Conservation (phyloP, 2,797 vertebrate genomes). For the Molothrus ater region DNA sequence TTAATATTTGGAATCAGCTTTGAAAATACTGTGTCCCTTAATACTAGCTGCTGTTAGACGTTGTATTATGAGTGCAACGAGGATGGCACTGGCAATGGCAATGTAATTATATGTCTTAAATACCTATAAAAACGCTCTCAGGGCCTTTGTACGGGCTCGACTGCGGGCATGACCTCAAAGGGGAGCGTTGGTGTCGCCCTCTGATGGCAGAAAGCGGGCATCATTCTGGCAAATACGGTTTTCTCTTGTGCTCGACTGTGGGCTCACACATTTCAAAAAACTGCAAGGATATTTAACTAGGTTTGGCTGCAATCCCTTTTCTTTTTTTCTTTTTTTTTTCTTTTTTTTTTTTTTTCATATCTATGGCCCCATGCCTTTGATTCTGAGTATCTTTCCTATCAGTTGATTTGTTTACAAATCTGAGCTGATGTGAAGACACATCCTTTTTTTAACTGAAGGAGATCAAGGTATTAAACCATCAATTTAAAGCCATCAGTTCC, state of each 20-base stretch:
- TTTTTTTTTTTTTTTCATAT: neutral
- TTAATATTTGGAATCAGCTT: conserved; percentile 49
- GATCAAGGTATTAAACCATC: conserved; percentile 61
- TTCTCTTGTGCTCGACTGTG: neutral
- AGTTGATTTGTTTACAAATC: conserved; percentile 63
- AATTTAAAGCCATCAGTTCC: conserved; percentile 58
- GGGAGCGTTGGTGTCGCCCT: conserved; percentile 50
- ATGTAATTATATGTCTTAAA: conserved; percentile 13
- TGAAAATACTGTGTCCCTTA: conserved; percentile 41
- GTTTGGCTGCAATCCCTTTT: conserved; percentile 8
- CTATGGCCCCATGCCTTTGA: neutral
- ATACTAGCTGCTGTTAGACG: conserved; percentile 10
- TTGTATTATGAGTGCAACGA: conserved; percentile 2
- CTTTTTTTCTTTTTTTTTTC: conserved; percentile 12
- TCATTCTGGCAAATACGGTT: neutral
- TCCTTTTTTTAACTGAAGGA: conserved; percentile 53
- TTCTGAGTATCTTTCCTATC: conserved; percentile 36
- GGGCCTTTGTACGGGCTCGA: neutral
- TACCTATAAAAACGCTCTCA: neutral
- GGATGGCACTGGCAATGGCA: neutral
- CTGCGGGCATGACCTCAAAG: conserved; percentile 32
- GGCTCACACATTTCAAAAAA: neutral
- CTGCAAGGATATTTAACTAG: neutral
- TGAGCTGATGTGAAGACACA: conserved; percentile 45
- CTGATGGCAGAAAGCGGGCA: conserved; percentile 33